Evolutionary conservation across 2,888 invertebrate species (phyloP).

Genomic region (Tiliacea citrago): DNA sequence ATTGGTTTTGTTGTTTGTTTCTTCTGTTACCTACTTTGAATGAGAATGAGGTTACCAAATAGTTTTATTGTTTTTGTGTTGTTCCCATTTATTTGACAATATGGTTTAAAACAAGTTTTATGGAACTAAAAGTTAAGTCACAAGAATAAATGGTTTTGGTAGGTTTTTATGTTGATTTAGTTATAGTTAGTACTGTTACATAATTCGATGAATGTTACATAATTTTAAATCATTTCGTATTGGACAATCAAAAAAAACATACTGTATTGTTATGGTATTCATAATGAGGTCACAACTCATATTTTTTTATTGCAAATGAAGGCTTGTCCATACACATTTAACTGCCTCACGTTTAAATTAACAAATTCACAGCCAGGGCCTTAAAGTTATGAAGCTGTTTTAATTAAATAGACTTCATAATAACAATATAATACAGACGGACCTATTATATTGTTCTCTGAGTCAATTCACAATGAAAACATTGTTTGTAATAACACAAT

Average conservation of each 20-base stretch:
- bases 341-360: constrained; percentile 10
- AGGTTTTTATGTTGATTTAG: background rate
- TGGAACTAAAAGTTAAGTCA: background rate
- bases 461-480: background rate
- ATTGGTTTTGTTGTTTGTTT: constrained; percentile 50
- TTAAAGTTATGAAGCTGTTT: constrained; percentile 4
- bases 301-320: background rate
- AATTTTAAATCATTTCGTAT: background rate
- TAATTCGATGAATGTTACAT: background rate
- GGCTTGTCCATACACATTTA: constrained; percentile 14
- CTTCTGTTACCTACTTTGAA: constrained; percentile 21
- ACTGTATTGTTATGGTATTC: background rate
- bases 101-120: background rate
- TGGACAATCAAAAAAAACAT: too few species aligned
- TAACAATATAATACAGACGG: background rate
- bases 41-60: constrained; percentile 15
- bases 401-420: constrained; percentile 10
- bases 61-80: constrained; percentile 37
- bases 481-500: background rate
- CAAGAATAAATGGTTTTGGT: background rate
- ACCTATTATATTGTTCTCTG: background rate
- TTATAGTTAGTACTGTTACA: background rate
- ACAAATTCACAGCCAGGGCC: background rate
- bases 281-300: background rate
- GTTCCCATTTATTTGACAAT: constrained; percentile 15